A percentile compares a stretch with the other conserved stretches of the same genome.
These are phyloP conservation scores for Cataglyphis rosenhaueri DNA, from an alignment of 2,888 invertebrate genomes.

Conservation along the genomic window DNA sequence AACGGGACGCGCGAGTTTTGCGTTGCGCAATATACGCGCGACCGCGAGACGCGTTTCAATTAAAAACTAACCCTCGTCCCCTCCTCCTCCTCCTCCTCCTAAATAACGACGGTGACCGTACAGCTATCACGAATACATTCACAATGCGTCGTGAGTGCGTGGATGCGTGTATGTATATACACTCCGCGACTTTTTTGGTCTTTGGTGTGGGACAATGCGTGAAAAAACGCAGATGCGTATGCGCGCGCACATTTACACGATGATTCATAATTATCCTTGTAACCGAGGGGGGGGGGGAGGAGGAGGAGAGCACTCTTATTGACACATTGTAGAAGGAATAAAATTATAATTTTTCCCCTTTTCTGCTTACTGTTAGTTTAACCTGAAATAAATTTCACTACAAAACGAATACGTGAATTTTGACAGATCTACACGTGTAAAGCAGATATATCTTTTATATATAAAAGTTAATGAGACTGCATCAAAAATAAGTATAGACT, in stretches of 20 bases:
- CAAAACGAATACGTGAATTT: neutral
- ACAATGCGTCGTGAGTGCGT: neutral
- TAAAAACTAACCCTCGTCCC: slow-evolving; percentile 16
- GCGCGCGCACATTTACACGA: slow-evolving; percentile 59
- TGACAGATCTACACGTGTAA: neutral
- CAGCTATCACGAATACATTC: neutral
- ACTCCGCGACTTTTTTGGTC: neutral
- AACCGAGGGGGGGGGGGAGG: neutral
- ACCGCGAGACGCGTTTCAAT: slow-evolving; percentile 5
- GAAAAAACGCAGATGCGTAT: slow-evolving; percentile 46
- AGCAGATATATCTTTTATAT: neutral
- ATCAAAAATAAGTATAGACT: neutral
- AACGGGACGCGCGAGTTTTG: slow-evolving; percentile 38
- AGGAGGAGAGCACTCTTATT: neutral
- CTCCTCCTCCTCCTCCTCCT: neutral
- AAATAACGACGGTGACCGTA: neutral
- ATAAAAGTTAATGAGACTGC: neutral
- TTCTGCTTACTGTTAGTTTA: neutral
- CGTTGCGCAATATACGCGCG: slow-evolving; percentile 14
- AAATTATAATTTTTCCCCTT: neutral
- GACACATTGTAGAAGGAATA: neutral
- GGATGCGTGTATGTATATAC: neutral
- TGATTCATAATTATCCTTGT: slow-evolving; percentile 8
- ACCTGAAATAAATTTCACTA: neutral
- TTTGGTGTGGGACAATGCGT: slow-evolving; percentile 34